These are phyloP conservation scores for Desoria tigrina DNA, from an alignment of 2,888 invertebrate species.

Conservation along the genomic window DNA sequence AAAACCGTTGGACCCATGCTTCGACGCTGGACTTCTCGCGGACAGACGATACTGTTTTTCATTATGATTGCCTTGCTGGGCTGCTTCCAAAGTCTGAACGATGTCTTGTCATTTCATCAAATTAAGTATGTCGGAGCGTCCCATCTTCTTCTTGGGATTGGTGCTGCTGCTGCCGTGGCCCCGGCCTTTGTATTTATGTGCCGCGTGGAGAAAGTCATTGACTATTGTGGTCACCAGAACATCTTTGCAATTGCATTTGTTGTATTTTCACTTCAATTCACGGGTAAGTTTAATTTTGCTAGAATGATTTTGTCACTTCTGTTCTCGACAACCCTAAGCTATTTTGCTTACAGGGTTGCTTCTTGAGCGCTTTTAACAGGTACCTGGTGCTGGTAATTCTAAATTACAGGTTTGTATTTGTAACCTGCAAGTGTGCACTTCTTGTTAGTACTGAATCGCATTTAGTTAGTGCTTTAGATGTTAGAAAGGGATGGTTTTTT, in stretches of 20 bases:
- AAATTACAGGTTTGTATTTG: no score
- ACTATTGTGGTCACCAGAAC: slow-evolving; percentile 52
- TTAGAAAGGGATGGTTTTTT: no score
- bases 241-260: slow-evolving; percentile 50
- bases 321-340: neutral
- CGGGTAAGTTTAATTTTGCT: slow-evolving; percentile 37
- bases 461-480: no score
- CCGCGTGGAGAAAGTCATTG: slow-evolving; percentile 52
- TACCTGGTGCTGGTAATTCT: no score
- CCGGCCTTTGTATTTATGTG: slow-evolving; percentile 50
- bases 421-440: no score
- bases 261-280: slow-evolving; percentile 50
- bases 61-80: slow-evolving; percentile 45
- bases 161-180: slow-evolving; percentile 46
- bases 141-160: slow-evolving; percentile 43
- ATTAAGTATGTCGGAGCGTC: slow-evolving; percentile 43
- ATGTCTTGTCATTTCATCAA: slow-evolving; percentile 48
- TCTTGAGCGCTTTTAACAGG: no score
- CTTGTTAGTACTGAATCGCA: no score
- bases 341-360: neutral
- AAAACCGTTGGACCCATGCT: slow-evolving; percentile 50
- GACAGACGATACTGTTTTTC: slow-evolving; percentile 46
- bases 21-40: slow-evolving; percentile 44
- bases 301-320: neutral
- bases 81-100: slow-evolving; percentile 46